A percentile compares a stretch with the other conserved stretches of the same genome.
Evolutionary conservation across 2,888 invertebrate species (phyloP).

Genomic region (Mythimna pallens): DNA sequence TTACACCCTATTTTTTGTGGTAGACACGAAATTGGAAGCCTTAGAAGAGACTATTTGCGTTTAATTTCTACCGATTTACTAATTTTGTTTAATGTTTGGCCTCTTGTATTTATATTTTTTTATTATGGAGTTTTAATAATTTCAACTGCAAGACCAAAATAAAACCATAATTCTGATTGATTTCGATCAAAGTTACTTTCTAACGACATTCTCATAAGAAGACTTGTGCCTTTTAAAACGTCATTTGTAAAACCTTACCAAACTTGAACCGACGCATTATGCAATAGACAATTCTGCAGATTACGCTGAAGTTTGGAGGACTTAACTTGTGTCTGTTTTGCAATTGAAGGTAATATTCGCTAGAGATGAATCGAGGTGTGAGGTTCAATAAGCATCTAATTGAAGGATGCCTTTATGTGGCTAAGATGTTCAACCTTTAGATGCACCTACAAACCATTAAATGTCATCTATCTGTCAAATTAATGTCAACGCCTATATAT

Average conservation of each 20-base stretch:
- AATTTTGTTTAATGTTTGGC: neutral
- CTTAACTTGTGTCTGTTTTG: neutral
- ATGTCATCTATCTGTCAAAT: neutral
- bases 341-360: slow-evolving; percentile 3
- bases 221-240: neutral
- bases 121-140: neutral
- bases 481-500: neutral
- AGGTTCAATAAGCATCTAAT: slow-evolving; percentile 36
- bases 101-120: neutral
- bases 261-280: neutral
- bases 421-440: slow-evolving; percentile 27
- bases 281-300: neutral
- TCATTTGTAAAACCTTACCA: neutral
- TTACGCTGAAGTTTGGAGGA: neutral
- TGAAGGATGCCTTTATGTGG: slow-evolving; percentile 20
- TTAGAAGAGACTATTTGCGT: no score
- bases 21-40: no score
- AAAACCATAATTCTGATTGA: neutral
- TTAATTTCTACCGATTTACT: neutral
- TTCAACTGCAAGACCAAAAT: neutral
- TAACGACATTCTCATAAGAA: neutral
- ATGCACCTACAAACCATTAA: neutral
- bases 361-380: slow-evolving; percentile 11
- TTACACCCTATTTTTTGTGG: no score
- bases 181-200: neutral